Percentiles rank a stretch among this genome's conserved stretches.
Evolutionary conservation across 2,113 vertebrate genomes (phyloP).

Genomic region (Paracyprichromis sp.): DNA sequence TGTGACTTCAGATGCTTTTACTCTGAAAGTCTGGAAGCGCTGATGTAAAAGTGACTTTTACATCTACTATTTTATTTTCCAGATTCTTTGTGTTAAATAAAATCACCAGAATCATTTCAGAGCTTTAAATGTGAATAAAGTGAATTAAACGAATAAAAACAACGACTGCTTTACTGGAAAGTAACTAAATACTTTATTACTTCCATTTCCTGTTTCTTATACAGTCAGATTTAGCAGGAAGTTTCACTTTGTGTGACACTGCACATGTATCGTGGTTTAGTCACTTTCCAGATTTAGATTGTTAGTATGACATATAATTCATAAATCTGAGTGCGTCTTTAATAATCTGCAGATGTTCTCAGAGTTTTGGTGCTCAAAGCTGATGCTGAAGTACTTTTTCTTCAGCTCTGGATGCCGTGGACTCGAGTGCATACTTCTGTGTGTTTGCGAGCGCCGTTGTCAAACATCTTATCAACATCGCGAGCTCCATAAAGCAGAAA

Average conservation of each 20-base stretch:
- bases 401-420: accelerated
- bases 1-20: not conserved
- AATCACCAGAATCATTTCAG: not conserved
- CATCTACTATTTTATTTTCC: accelerated
- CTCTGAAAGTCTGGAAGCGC: not conserved
- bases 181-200: not conserved
- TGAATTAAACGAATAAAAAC: not conserved
- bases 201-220: not conserved
- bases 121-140: not conserved
- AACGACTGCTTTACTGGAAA: not conserved
- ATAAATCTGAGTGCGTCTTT: not conserved
- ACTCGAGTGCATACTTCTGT: accelerated
- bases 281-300: accelerated
- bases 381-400: not conserved
- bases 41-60: accelerated
- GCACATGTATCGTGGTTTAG: not conserved
- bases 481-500: not conserved
- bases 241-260: not conserved
- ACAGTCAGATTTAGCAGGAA: not conserved
- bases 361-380: not conserved
- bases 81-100: not conserved
- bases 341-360: accelerated
- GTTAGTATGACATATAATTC: not conserved
- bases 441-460: not conserved
- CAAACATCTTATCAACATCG: accelerated